phyloP scores from a whole-genome alignment of 2,888 invertebrate species.

The Dolichomitus sp. region DNA sequence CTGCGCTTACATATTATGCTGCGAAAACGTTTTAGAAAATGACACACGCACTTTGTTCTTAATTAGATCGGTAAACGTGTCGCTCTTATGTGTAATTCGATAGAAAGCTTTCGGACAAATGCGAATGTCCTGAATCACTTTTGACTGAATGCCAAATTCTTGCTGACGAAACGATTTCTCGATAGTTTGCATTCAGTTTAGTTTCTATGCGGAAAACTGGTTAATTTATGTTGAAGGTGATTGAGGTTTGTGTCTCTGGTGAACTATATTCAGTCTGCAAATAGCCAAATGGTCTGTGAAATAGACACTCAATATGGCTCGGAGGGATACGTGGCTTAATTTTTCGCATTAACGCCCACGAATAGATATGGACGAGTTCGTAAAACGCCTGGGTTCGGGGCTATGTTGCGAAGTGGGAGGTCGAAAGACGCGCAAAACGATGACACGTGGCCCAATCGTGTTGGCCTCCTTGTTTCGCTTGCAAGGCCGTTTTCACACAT shows the following conservation, averaged over 20 bases:
- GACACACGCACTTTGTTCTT: conserved; percentile 5
- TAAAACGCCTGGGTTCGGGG: neutral
- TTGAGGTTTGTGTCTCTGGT: neutral
- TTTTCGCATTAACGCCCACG: conserved; percentile 11
- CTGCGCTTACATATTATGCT: neutral
- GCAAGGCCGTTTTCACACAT: neutral
- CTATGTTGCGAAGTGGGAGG: neutral
- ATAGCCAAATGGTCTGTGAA: neutral
- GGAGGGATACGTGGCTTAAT: neutral
- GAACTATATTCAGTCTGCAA: neutral
- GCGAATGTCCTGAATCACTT: neutral
- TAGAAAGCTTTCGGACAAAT: neutral
- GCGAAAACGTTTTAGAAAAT: neutral
- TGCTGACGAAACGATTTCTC: neutral
- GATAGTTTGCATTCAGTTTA: neutral
- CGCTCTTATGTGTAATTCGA: neutral
- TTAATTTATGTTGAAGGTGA: neutral
- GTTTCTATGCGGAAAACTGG: neutral
- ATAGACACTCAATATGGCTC: neutral
- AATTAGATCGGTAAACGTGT: neutral
- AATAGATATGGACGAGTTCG: neutral
- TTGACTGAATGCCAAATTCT: conserved; percentile 3
- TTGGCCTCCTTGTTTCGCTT: neutral
- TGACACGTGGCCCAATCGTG: neutral
- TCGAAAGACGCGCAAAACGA: neutral